Evolutionary conservation across 2,888 invertebrate genomes (phyloP), one percentile per base, ranked within the genome.

Genomic region (Pyrocoelia pectoralis): DNA sequence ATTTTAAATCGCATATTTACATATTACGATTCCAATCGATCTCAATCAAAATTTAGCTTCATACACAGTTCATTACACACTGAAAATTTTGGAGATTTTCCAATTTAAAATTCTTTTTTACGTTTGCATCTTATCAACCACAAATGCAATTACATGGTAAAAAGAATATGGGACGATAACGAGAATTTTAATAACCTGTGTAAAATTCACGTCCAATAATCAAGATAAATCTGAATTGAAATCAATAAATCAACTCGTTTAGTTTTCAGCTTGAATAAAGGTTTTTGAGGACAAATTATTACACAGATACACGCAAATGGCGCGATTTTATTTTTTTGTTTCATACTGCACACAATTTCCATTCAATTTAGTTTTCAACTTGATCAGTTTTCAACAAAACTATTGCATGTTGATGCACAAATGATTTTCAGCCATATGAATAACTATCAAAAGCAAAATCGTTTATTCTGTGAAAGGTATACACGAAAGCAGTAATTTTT

Each of bases 401-500:
- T 24, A 5, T 24, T 24, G 24, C 8, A 24, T 24, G 3, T 24
- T 24, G 3, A 24, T 24, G 8, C 8, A 24, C 3, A 24, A 24
- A 8, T 24, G 24, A n/a, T 24, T 5, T 24, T 24, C 43, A 52
- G 61, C 61, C 56, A 56, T 56, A 61, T 61, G 61, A 56, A 61
- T 56, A 52, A 52, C 56, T 38, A 61, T 24, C 24, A 61, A 56
- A 61, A 61, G 61, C 28, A 46, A 52, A 62, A 57, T 53, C 57
- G 53, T 57, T 54, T 48, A 53, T 63, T 63, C 54, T 53, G 33
- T n/a, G 18, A 49, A 49, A 50, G 24, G 28, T 57, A 63, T 53
- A 63, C 57, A 63, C 53, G 56, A 48, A n/a, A n/a, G n/a, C 55
- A 38, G 59, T 55, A 64, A 59, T 64, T 64, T 64, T 59, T 64